A percentile compares a stretch with the other conserved stretches of the same genome.
Conservation (phyloP, 2,113 vertebrate species). For the Falco punctatus region DNA sequence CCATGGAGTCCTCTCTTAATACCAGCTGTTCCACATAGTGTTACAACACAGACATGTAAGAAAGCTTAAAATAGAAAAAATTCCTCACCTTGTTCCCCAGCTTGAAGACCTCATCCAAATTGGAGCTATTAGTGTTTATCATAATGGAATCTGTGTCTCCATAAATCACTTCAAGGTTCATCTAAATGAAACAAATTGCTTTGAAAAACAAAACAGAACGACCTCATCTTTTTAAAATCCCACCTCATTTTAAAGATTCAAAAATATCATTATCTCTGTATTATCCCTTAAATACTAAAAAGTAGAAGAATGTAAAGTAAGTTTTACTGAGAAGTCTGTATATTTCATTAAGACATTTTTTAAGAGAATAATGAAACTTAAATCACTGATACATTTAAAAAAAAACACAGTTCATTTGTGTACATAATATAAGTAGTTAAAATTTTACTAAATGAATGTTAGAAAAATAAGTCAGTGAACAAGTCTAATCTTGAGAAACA, state of each 20-base stretch:
- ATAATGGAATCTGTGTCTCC: constrained; percentile 99
- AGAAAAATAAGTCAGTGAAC: not conserved
- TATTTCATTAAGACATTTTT: not conserved
- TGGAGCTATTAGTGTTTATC: constrained; percentile 96
- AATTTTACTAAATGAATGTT: not conserved
- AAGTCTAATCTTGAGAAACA: not conserved
- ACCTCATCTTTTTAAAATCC: not conserved
- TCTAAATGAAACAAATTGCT: constrained; percentile 77
- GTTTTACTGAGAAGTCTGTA: not conserved
- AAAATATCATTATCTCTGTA: not conserved
- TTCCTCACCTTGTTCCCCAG: constrained; percentile 91
- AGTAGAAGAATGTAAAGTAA: not conserved
- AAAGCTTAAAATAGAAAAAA: not conserved
- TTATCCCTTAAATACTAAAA: not conserved
- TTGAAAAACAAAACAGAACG: not conserved
- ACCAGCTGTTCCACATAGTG: not conserved
- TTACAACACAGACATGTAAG: not conserved
- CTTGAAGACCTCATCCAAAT: constrained; percentile 94
- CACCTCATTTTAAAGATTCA: not conserved
- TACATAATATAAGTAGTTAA: not conserved
- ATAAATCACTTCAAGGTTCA: constrained; percentile 99
- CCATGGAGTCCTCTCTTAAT: not conserved
- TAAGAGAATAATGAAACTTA: not conserved
- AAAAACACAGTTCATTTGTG: not conserved
- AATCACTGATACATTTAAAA: not conserved